Evolutionary conservation across 2,888 invertebrate genomes (phyloP).

Genomic region (Drosophila quinaria): DNA sequence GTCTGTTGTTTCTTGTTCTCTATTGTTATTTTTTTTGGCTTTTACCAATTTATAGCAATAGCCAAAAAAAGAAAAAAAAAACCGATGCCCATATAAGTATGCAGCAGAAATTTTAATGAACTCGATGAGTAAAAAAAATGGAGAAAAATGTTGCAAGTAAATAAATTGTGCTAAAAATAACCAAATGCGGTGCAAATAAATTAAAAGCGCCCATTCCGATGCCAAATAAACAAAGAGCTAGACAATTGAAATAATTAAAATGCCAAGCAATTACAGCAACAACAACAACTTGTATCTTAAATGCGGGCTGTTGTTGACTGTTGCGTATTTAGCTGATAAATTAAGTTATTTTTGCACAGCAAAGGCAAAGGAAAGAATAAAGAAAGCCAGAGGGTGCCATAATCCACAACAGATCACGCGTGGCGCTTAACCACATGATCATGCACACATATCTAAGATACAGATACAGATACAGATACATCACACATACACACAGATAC

Average conservation of each 20-base stretch:
- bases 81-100: conserved; percentile 69
- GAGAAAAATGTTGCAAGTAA: conserved; percentile 22
- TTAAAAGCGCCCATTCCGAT: conserved; percentile 49
- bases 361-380: conserved; percentile 5
- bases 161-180: conserved; percentile 70
- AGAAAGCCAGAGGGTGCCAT: conserved; percentile 2
- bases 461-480: conserved; percentile 2
- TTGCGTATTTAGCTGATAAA: conserved; percentile 68
- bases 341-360: conserved; percentile 61
- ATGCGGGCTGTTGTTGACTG: conserved; percentile 63
- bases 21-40: conserved; percentile 12
- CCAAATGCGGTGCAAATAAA: conserved; percentile 65
- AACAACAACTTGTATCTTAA: conserved; percentile 31
- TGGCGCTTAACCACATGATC: conserved; percentile 53
- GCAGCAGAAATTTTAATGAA: conserved; percentile 64
- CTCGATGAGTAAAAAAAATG: background rate
- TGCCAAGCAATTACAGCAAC: conserved; percentile 56
- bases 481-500: background rate
- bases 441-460: background rate
- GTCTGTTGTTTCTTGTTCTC: conserved; percentile 12
- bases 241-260: conserved; percentile 79
- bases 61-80: conserved; percentile 7
- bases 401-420: conserved; percentile 41
- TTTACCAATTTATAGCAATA: conserved; percentile 32
- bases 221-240: conserved; percentile 69